These are phyloP conservation scores for Toxostoma redivivum DNA, from an alignment of 2,113 vertebrate species.

Conservation along the genomic window DNA sequence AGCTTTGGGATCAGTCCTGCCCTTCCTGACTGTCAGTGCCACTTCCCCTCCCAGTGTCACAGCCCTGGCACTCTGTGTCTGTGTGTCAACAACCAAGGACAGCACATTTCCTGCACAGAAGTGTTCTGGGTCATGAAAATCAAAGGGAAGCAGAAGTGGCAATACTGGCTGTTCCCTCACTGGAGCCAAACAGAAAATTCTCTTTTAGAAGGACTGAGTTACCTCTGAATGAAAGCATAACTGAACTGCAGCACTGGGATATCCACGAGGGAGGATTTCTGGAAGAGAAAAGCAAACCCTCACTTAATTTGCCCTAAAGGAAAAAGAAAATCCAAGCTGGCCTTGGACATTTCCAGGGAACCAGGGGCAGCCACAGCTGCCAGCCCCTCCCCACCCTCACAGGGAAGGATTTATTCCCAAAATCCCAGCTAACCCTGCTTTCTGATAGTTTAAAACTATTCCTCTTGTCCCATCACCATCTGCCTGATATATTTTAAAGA, in stretches of 20 bases:
- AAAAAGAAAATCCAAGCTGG: not conserved
- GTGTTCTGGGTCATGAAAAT: not conserved
- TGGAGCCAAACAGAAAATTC: not conserved
- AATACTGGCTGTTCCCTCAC: not conserved
- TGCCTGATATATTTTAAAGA: not conserved
- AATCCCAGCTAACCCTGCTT: not conserved
- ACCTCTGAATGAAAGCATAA: conserved; percentile 89
- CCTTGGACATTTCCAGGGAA: not conserved
- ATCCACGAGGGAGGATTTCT: conserved; percentile 88
- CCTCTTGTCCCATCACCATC: not conserved
- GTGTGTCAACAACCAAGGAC: not conserved
- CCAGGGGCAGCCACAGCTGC: not conserved
- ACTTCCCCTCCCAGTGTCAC: not conserved
- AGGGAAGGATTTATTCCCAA: not conserved
- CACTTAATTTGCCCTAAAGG: too few species aligned
- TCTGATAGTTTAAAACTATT: not conserved
- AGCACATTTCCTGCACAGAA: not conserved
- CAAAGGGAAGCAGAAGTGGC: not conserved
- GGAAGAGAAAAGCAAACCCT: conserved; percentile 23
- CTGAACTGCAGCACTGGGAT: conserved; percentile 91
- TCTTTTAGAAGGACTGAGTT: not conserved
- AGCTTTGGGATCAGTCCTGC: not conserved
- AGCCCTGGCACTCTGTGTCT: not conserved
- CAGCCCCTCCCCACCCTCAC: not conserved
- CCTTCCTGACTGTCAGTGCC: not conserved